Conservation (phyloP, 1,140 invertebrate species). For the Scaptomyza graminum region DNA sequence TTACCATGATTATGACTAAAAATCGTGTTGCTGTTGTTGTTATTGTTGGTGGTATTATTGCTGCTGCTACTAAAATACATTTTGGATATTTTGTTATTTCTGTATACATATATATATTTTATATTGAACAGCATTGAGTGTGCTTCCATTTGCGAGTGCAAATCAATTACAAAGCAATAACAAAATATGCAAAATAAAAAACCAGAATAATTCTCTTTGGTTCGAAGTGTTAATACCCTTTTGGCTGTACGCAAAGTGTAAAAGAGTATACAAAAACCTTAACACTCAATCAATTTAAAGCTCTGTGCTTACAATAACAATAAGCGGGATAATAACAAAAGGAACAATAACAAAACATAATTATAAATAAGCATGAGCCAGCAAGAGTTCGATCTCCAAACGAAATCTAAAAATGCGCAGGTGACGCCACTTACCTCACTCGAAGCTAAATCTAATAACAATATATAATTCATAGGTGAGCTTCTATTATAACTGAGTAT, state of each 20-base stretch:
- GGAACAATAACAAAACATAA: background rate
- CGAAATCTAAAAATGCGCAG: slow-evolving; percentile 9
- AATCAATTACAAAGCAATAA: slow-evolving; percentile 26
- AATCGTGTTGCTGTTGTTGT: background rate
- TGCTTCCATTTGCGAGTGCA: slow-evolving; percentile 8
- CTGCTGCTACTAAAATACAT: background rate
- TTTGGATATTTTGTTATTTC: background rate
- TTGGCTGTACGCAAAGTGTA: no score
- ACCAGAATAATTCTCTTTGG: no score
- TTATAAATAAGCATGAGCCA: background rate
- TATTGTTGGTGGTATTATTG: background rate
- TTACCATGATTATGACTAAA: slow-evolving; percentile 26
- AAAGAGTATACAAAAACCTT: slow-evolving; percentile 2
- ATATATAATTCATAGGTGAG: background rate
- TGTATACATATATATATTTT: background rate
- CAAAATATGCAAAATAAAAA: background rate
- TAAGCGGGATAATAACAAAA: background rate
- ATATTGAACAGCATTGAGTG: background rate
- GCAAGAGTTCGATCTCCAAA: background rate
- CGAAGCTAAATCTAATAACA: background rate
- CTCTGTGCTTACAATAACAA: slow-evolving; percentile 19
- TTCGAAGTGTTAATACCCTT: slow-evolving; percentile 1
- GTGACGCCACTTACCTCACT: slow-evolving; percentile 13
- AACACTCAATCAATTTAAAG: no score
- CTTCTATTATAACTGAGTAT: no score